Evolutionary conservation across 2,797 vertebrate species (phyloP).

Genomic region (Tokudaia tokunoshimensis): DNA sequence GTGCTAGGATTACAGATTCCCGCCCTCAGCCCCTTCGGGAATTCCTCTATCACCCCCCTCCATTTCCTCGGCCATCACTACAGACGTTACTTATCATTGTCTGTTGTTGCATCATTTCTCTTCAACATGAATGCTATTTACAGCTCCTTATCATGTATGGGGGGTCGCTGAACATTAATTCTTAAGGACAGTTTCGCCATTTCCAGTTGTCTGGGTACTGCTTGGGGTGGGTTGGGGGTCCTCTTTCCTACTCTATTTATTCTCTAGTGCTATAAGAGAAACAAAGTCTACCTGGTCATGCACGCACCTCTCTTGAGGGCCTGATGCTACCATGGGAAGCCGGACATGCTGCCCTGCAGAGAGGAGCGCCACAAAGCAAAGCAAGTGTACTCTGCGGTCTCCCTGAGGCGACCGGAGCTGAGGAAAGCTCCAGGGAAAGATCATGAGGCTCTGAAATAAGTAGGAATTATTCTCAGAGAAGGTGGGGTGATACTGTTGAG

Average conservation of each 20-base stretch:
- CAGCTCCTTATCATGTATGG: neutral
- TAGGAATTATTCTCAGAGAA: slow-evolving; percentile 21
- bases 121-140: neutral
- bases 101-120: neutral
- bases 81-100: neutral
- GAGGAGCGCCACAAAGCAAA: neutral
- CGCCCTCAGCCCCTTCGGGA: neutral
- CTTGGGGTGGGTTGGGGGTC: neutral
- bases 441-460: neutral
- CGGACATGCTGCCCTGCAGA: neutral
- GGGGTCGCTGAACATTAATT: neutral
- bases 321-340: neutral
- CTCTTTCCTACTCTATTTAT: neutral
- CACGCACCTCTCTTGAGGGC: neutral
- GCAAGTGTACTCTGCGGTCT: neutral
- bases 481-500: neutral
- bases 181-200: neutral
- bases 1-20: neutral
- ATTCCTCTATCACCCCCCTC: slow-evolving; percentile 16
- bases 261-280: neutral
- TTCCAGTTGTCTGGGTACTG: neutral
- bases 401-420: neutral
- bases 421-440: slow-evolving; percentile 24
- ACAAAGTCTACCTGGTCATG: neutral
- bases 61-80: neutral